Percentiles rank a stretch among this genome's conserved stretches.
These are phyloP conservation scores for Hepsetus odoe DNA, from an alignment of 2,113 vertebrate genomes.

Conservation along the genomic window DNA sequence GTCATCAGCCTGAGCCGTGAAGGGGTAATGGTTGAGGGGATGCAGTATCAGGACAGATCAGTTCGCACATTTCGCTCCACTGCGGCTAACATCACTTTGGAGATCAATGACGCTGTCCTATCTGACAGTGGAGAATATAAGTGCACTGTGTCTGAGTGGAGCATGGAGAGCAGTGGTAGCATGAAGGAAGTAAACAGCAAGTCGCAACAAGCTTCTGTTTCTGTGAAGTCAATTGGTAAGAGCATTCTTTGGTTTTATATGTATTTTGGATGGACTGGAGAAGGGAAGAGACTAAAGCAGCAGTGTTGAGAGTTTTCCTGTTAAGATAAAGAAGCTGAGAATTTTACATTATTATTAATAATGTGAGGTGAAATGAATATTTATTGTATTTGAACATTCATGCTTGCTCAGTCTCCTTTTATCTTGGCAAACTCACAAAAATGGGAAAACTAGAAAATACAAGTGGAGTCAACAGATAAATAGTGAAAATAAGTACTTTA, in stretches of 20 bases:
- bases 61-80: slow-evolving; percentile 62
- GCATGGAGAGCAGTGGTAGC: slow-evolving; percentile 29
- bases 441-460: not conserved
- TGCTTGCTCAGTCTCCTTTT: not conserved
- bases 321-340: no score
- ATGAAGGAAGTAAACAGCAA: slow-evolving; percentile 60
- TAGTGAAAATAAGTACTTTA: no score
- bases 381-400: not conserved
- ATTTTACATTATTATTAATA: no score
- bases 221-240: slow-evolving; percentile 72
- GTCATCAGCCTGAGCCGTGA: slow-evolving; percentile 73
- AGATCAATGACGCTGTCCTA: slow-evolving; percentile 64
- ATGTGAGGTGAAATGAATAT: no score
- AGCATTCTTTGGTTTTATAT: not conserved
- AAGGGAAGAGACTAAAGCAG: not conserved
- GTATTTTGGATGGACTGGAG: not conserved
- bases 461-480: not conserved
- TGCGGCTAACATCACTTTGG: slow-evolving; percentile 69
- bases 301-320: not conserved
- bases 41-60: slow-evolving; percentile 44
- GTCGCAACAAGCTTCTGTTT: slow-evolving; percentile 57
- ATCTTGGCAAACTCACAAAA: not conserved
- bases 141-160: slow-evolving; percentile 75
- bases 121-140: slow-evolving; percentile 70
- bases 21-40: slow-evolving; percentile 62